phyloP scores from a whole-genome alignment of 2,113 vertebrate genomes.

The Empidonax traillii region DNA sequence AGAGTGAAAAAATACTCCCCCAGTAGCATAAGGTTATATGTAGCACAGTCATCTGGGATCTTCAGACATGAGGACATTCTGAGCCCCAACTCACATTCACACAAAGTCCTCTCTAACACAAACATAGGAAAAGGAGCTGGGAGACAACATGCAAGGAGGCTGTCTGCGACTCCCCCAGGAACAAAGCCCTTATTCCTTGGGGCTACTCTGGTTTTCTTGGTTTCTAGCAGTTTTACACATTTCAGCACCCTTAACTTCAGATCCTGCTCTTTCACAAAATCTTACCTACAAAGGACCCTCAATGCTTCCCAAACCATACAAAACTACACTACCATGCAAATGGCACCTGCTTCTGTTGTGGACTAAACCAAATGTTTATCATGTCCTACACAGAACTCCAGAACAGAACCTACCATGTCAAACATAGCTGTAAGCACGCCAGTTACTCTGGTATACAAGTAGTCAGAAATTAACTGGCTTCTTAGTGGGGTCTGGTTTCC shows the following conservation, averaged over 20 bases:
- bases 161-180: not conserved
- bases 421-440: not conserved
- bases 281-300: not conserved
- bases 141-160: fast-evolving
- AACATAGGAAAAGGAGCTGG: not conserved
- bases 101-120: not conserved
- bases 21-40: not conserved
- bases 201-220: not conserved
- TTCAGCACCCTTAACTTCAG: not conserved
- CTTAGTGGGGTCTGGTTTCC: not conserved
- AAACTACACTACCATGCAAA: fast-evolving
- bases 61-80: not conserved
- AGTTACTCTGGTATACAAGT: not conserved
- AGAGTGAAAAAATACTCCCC: not conserved
- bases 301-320: not conserved
- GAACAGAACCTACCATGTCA: not conserved
- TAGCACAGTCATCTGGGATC: not conserved
- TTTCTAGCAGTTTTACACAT: not conserved
- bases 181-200: not conserved
- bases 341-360: not conserved
- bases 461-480: not conserved
- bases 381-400: not conserved
- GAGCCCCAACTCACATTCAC: not conserved
- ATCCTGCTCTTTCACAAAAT: not conserved
- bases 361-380: not conserved